Conservation (phyloP, 37 sponge, comb jelly and placozoan species). For the Aphrocallistes beatrix region DNA sequence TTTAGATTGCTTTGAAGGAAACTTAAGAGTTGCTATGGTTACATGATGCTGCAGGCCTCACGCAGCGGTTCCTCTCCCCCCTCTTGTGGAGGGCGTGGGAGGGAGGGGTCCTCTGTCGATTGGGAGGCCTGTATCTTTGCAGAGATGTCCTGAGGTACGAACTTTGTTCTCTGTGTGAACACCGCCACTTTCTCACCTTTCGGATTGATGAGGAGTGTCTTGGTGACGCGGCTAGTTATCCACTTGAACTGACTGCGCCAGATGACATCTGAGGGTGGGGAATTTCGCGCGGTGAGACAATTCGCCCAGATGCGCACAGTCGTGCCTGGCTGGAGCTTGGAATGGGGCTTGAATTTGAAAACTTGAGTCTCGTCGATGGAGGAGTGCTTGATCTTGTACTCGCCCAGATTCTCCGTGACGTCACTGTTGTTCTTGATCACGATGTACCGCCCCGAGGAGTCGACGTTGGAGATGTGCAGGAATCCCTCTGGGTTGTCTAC, state of each 20-base stretch:
- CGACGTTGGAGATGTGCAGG: conserved; percentile 7
- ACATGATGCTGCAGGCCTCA: background rate
- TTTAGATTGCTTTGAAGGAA: background rate
- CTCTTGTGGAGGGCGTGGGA: no score
- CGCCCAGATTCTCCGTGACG: background rate
- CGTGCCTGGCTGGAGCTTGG: background rate
- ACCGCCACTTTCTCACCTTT: background rate
- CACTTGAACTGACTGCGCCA: conserved; percentile 3
- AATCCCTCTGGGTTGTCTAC: background rate
- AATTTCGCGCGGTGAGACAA: background rate
- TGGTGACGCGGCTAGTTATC: conserved; percentile 8
- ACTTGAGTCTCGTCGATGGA: background rate
- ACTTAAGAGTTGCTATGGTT: background rate
- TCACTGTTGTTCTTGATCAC: background rate
- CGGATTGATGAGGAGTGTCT: background rate
- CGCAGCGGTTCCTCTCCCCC: background rate
- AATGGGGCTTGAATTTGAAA: conserved; percentile 16
- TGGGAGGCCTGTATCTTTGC: background rate
- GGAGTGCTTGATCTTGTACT: conserved; percentile 8
- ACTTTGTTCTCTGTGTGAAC: background rate
- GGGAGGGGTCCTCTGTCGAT: background rate
- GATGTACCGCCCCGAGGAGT: background rate
- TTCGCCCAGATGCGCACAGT: background rate
- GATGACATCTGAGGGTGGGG: background rate
- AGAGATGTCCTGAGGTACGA: background rate